Percentiles rank a stretch among this genome's conserved stretches.
These are phyloP conservation scores for Tragelaphus buxtoni DNA, from an alignment of 2,113 vertebrate genomes.

Conservation along the genomic window DNA sequence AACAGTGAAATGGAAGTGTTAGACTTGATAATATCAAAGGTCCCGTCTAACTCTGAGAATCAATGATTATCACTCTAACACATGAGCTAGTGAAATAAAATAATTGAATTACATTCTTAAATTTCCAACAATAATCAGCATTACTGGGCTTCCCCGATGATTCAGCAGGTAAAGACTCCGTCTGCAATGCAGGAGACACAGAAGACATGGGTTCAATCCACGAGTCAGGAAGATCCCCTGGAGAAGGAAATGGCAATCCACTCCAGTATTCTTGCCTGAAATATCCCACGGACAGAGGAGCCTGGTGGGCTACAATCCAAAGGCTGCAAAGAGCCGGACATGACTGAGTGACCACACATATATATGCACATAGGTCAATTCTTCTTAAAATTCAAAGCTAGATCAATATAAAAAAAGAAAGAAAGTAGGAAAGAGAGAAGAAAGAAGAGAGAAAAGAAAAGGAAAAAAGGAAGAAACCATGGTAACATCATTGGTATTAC, in stretches of 20 bases:
- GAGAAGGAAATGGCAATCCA: background rate
- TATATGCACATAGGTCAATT: background rate
- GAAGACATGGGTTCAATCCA: background rate
- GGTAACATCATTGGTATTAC: background rate
- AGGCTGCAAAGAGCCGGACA: background rate
- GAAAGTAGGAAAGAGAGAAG: background rate
- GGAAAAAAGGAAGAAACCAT: background rate
- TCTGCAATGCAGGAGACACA: background rate
- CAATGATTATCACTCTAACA: background rate
- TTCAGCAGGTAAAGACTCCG: background rate
- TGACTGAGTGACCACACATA: background rate
- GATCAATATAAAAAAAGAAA: background rate
- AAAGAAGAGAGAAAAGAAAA: fast-evolving
- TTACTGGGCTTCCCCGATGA: background rate
- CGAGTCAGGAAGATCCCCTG: background rate
- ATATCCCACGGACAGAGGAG: fast-evolving
- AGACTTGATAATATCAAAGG: background rate
- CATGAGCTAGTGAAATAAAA: background rate
- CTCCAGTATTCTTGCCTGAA: background rate
- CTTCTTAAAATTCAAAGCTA: background rate
- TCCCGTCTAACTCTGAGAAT: background rate
- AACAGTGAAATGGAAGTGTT: background rate
- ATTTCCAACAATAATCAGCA: background rate
- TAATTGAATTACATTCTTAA: background rate
- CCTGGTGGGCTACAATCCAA: background rate